These are phyloP conservation scores for Magallana angulata DNA, from an alignment of 1,140 invertebrate species.

Conservation along the genomic window DNA sequence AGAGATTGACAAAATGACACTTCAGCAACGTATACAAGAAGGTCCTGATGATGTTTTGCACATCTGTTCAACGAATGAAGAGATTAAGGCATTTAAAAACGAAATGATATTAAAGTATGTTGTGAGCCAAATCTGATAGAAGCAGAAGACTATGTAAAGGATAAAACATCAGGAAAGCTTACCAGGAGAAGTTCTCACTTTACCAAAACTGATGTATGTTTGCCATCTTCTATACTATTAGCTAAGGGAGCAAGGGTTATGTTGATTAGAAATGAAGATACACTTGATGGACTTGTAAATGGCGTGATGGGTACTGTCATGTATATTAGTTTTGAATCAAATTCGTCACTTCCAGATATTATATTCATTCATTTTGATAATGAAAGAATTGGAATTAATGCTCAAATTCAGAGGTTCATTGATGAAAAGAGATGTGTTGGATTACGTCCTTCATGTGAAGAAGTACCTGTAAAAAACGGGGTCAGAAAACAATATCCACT, in stretches of 20 bases:
- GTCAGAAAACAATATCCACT: conserved; percentile 53
- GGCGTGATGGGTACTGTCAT: conserved; percentile 32
- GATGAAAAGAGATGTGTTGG: too few relatives aligned
- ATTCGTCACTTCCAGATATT: too few relatives aligned
- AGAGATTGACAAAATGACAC: background rate
- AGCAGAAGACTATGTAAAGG: conserved; percentile 37
- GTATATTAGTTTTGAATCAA: too few relatives aligned
- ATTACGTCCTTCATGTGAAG: too few relatives aligned
- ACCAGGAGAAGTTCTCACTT: background rate
- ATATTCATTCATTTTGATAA: too few relatives aligned
- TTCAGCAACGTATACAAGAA: background rate
- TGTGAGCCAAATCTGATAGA: background rate
- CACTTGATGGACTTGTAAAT: conserved; percentile 45
- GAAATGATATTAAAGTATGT: background rate
- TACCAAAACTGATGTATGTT: background rate
- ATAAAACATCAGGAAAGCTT: background rate
- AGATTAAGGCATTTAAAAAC: background rate
- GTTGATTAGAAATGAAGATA: conserved; percentile 7
- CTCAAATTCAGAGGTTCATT: too few relatives aligned
- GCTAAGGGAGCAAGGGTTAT: too few relatives aligned
- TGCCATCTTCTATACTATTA: too few relatives aligned
- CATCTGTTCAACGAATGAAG: too few relatives aligned
- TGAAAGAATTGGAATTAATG: too few relatives aligned
- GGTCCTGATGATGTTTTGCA: too few relatives aligned
- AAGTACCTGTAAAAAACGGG: background rate